Evolutionary conservation across 1,140 invertebrate genomes (phyloP), one percentile per base, ranked within the genome.

Genomic region (Drosophila tsacasi): DNA sequence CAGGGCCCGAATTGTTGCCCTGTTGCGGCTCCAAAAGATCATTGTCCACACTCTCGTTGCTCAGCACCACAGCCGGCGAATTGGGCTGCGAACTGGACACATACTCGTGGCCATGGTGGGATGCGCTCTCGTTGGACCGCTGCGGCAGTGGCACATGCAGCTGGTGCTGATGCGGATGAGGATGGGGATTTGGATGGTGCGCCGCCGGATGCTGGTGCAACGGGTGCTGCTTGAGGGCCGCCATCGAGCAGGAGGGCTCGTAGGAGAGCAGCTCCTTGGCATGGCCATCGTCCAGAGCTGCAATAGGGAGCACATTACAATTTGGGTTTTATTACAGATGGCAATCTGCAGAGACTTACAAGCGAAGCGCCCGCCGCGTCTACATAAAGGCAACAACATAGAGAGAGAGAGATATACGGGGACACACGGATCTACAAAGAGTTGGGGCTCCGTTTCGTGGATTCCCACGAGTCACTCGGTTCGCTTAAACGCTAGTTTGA

Each of bases 241-340:
- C 74, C 78, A 84, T 89, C 42, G 87, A 91, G 60, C 87, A 91
- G 35, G 87, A 91, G 40, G 87, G 87, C 72, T 91, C 87, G 44
- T 84, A 91, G 40, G 83, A 91, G 44, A 91, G 83, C 71, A 87
- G 62, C 72, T 91, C 89, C 81, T 87, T 87, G 57, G 76, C 76
- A 64, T 91, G 83, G 15, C 68, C 76, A 61, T 91, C 89, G 35
- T 91, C 89, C 65, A 91, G 71, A 27, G 89, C 89, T 91, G 89
- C 60, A 91, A 91, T 54, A 81, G 79, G 76, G 52, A 91, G 83
- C 87, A 91, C 87, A 79, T 91, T 91, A 83, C 81, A 91, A 79
- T 87, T 77, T 76, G 79, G 66, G 74, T 83, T 87, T 91, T 91
- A 91, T 91, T 91, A 91, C 78, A 84, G 76, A 68, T 77, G 71